Percentiles rank a stretch among this genome's conserved stretches.
phyloP scores from a whole-genome alignment of 2,113 vertebrate genomes.

The Clupea harengus region DNA sequence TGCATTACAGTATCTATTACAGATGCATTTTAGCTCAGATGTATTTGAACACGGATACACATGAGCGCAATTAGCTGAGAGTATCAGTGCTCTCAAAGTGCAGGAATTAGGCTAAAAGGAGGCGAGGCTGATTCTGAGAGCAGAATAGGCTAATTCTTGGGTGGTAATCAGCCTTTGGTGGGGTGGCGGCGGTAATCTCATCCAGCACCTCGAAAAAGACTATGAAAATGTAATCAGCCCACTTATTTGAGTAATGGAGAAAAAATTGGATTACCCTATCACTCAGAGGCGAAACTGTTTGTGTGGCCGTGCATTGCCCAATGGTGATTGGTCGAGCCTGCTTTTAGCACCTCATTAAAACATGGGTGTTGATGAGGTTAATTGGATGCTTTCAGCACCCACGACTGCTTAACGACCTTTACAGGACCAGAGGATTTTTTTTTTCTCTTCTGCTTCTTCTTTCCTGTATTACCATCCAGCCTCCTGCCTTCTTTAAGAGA shows the following conservation, averaged over 20 bases:
- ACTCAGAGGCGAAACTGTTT: slow-evolving; percentile 36
- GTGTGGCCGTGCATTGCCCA: slow-evolving; percentile 40
- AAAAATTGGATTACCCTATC: slow-evolving; percentile 61
- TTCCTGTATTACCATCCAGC: not conserved
- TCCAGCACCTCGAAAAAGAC: slow-evolving; percentile 54
- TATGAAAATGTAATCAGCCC: slow-evolving; percentile 66
- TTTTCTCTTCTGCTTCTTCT: not conserved
- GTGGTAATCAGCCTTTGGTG: slow-evolving; percentile 51
- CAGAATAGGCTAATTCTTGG: slow-evolving; percentile 23
- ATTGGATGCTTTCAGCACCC: slow-evolving; percentile 58
- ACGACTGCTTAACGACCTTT: slow-evolving; percentile 49
- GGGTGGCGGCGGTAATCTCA: slow-evolving; percentile 54
- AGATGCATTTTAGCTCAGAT: slow-evolving; percentile 8
- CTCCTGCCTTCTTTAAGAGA: not conserved
- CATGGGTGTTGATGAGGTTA: slow-evolving; percentile 57
- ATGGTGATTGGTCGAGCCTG: slow-evolving; percentile 24
- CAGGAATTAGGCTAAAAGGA: slow-evolving; percentile 7
- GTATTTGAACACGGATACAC: not conserved
- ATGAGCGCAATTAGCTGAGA: not conserved
- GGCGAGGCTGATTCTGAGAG: not conserved
- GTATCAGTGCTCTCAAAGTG: not conserved
- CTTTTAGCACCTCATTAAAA: slow-evolving; percentile 56
- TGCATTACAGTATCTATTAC: not conserved
- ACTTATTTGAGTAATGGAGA: slow-evolving; percentile 64
- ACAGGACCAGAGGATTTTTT: not conserved